These are phyloP conservation scores for Poeciliopsis prolifica DNA, from an alignment of 2,113 vertebrate species.

Conservation along the genomic window DNA sequence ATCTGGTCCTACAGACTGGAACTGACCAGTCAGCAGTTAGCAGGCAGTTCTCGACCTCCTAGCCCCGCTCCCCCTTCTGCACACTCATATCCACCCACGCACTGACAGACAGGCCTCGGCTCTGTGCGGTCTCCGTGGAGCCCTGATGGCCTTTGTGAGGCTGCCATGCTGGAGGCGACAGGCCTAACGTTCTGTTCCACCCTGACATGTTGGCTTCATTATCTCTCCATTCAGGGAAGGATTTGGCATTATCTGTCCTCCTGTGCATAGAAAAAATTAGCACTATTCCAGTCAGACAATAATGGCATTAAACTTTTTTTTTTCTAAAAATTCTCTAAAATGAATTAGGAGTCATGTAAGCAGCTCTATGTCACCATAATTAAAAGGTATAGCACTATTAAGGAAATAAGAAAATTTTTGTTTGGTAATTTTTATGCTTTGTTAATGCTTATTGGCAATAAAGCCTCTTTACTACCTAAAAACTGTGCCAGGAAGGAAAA, in stretches of 20 bases:
- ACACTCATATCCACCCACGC: constrained; percentile 50
- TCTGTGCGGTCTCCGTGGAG: constrained; percentile 48
- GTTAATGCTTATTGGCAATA: no score
- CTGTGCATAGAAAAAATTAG: constrained; percentile 41
- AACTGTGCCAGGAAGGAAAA: no score
- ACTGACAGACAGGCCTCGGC: constrained; percentile 53
- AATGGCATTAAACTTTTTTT: constrained; percentile 5
- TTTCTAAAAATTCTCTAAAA: constrained; percentile 7
- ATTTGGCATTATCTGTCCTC: constrained; percentile 43
- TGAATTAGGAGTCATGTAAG: constrained; percentile 32
- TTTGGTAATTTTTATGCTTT: no score
- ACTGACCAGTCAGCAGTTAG: constrained; percentile 69
- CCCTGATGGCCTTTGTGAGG: constrained; percentile 63
- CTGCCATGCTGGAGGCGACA: constrained; percentile 63
- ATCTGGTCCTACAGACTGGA: constrained; percentile 61
- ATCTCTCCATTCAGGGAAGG: constrained; percentile 51
- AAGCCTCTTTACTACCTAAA: no score
- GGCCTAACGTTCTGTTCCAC: constrained; percentile 38
- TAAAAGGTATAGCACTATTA: no score
- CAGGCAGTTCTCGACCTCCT: constrained; percentile 7
- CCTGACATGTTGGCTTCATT: constrained; percentile 59
- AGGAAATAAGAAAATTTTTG: no score
- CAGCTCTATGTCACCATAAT: constrained; percentile 16
- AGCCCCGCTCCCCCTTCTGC: not conserved
- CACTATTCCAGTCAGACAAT: constrained; percentile 26